Base-by-base conservation (phyloP, 2,113 vertebrate genomes). In the Pelodiscus sinensis region DNA sequence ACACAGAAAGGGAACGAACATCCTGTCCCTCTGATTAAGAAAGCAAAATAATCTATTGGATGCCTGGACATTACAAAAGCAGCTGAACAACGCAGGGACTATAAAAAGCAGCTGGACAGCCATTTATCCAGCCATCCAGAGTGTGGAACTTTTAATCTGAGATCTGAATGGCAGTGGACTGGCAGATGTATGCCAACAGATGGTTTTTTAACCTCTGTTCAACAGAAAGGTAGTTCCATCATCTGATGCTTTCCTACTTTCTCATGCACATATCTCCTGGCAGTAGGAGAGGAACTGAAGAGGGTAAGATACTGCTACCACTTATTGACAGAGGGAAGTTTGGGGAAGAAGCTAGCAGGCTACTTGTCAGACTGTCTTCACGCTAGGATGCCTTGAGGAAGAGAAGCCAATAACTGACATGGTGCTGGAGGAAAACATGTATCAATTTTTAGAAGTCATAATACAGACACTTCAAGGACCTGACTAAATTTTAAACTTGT, bases 401-500 rank as follows among this genome's bases (percentile, higher is more conserved):
- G 6, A 77, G 44, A 90, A 10, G 29, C 54, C 52, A 79, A 71
- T 79, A 15, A 60, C 5, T 60, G 18, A 57, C 62, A 31, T 4
- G 18, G 21, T 65, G 68, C 16, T 35, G n/a, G n/a, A 19, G n/a
- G n/a, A 57, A 78, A 16, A 19, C 3, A 56, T 6, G 21, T 6
- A 55, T 50, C 18, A 29, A 29, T 8, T 60, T 73, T 73, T 38
- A 1, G 60, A 15, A 93, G n/a, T 35, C n/a, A 86, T 19, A 83
- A 81, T 88, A 77, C 35, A 9, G 77, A 52, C 79, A 54, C 60
- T 81, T 94, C 94, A 96, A 96, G 96, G 95, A 96, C 94, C 81
- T 92, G 96, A 54, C 88, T 82, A 95, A 95, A 95, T 95, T 96
- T 96, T 95, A 96, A 96, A 94, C 79, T 85, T 94, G 86, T 93